Percentiles rank a stretch among this genome's conserved stretches.
phyloP scores from a whole-genome alignment of 2,888 invertebrate genomes.

The Crocallis elinguaria region DNA sequence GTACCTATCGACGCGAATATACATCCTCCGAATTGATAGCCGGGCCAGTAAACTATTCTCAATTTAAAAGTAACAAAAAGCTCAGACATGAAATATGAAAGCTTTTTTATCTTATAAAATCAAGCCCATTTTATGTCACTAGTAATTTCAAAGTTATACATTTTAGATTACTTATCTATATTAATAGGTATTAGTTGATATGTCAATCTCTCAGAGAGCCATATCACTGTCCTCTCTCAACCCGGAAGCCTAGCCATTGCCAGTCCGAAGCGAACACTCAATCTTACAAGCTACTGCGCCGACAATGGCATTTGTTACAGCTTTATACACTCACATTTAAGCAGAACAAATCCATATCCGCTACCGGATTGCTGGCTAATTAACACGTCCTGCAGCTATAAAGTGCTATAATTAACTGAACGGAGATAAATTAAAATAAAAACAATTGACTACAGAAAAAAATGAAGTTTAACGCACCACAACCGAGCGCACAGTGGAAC shows the following conservation, averaged over 20 bases:
- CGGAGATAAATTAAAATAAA: conserved; percentile 61
- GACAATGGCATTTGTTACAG: conserved; percentile 30
- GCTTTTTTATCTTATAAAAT: no score
- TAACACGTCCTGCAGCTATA: conserved; percentile 66
- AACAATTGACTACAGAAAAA: conserved; percentile 55
- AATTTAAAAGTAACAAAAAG: no score
- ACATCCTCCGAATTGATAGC: no score
- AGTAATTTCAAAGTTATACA: no score
- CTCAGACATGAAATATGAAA: no score
- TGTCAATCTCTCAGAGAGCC: conserved; percentile 4
- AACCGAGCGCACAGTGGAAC: conserved; percentile 41
- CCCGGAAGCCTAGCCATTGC: conserved; percentile 23
- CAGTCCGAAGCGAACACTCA: conserved; percentile 13
- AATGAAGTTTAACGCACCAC: conserved; percentile 49
- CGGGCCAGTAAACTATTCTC: no score
- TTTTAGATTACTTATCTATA: no score
- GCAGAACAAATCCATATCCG: conserved; percentile 66
- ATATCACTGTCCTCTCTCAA: conserved; percentile 3
- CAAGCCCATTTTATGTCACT: no score
- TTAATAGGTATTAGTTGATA: no score
- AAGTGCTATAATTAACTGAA: conserved; percentile 75
- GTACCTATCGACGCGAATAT: no score
- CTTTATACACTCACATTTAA: conserved; percentile 51
- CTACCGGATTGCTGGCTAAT: conserved; percentile 56
- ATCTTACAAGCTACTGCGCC: conserved; percentile 18